phyloP scores from a whole-genome alignment of 2,797 vertebrate species.

The Brachyrhaphis roseni region DNA sequence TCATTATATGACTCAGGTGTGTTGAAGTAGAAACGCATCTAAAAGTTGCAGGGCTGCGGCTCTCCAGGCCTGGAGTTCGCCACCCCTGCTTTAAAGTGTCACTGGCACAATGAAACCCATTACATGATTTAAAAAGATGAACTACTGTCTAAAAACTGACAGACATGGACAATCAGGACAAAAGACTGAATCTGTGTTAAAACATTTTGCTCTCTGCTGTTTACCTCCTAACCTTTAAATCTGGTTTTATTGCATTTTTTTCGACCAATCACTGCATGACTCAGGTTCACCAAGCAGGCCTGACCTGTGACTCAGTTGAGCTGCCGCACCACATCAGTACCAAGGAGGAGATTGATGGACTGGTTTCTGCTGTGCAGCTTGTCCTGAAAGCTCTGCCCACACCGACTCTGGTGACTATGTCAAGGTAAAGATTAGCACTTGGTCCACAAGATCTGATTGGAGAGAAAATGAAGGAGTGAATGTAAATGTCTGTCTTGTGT shows the following conservation, averaged over 20 bases:
- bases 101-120: too few relatives aligned
- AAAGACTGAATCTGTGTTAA: neutral
- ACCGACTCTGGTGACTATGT: slow-evolving; percentile 91
- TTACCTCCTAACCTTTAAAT: neutral
- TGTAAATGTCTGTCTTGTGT: slow-evolving; percentile 25
- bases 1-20: too few relatives aligned
- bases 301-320: slow-evolving; percentile 93
- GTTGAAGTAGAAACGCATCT: too few relatives aligned
- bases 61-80: too few relatives aligned
- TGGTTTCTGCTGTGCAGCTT: slow-evolving; percentile 80
- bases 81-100: too few relatives aligned
- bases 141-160: neutral
- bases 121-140: too few relatives aligned
- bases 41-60: too few relatives aligned
- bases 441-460: neutral
- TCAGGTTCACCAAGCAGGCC: slow-evolving; percentile 95
- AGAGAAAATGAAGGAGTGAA: neutral
- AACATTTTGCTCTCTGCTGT: neutral
- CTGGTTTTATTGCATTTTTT: neutral
- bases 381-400: slow-evolving; percentile 85
- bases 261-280: neutral
- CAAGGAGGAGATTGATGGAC: slow-evolving; percentile 86
- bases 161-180: neutral
- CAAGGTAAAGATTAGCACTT: slow-evolving; percentile 78
- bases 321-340: slow-evolving; percentile 95